phyloP scores from a whole-genome alignment of 2,113 vertebrate genomes.

The Anhinga anhinga region DNA sequence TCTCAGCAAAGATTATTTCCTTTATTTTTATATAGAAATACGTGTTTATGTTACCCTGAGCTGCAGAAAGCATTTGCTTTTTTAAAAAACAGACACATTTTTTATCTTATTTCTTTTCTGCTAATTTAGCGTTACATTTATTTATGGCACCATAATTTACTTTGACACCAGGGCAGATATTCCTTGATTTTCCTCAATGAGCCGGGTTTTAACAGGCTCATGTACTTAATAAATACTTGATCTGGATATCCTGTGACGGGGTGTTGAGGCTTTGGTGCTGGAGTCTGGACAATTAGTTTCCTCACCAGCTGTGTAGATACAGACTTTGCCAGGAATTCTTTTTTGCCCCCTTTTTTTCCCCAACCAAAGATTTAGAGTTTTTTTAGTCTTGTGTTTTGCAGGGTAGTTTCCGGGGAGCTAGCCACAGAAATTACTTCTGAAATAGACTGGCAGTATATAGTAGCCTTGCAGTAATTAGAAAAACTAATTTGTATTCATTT shows the following conservation, averaged over 20 bases:
- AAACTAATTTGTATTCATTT: constrained; percentile 17
- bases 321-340: neutral
- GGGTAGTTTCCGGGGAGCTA: neutral
- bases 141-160: neutral
- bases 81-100: neutral
- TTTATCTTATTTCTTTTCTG: neutral
- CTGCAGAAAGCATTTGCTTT: neutral
- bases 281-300: constrained; percentile 4
- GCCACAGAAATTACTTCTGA: neutral
- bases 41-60: neutral
- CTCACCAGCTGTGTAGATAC: neutral
- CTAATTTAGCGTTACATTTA: neutral
- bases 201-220: neutral
- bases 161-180: neutral
- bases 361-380: neutral
- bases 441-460: neutral
- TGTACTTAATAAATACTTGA: constrained; percentile 8
- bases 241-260: neutral
- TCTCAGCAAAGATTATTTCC: neutral
- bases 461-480: constrained; percentile 10
- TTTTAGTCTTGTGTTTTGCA: neutral
- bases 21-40: neutral
- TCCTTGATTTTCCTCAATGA: constrained; percentile 4
- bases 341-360: rapidly evolving
- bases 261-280: neutral